phyloP scores from a whole-genome alignment of 2,113 vertebrate species.

The Circaetus gallicus region DNA sequence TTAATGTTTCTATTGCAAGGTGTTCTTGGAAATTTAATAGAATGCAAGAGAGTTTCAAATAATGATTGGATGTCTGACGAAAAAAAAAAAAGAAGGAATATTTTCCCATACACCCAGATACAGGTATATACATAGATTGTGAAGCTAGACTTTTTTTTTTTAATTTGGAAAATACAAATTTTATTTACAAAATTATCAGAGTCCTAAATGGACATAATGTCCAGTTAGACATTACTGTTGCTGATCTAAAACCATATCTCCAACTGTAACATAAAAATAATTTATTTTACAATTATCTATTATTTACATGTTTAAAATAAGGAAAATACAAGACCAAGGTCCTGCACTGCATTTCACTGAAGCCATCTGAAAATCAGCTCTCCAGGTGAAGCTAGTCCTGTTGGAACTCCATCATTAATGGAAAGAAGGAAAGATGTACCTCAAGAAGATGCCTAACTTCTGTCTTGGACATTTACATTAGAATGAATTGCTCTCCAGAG shows the following conservation, averaged over 20 bases:
- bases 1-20: neutral
- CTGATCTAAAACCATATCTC: neutral
- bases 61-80: neutral
- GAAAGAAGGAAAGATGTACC: neutral
- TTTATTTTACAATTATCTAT: neutral
- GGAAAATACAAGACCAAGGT: neutral
- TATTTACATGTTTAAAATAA: neutral
- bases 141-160: neutral
- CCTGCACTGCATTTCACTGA: neutral
- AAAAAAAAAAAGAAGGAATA: neutral
- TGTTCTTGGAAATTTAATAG: neutral
- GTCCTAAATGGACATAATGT: neutral
- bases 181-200: neutral
- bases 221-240: neutral
- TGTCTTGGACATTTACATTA: neutral
- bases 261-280: neutral
- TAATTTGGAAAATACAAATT: neutral
- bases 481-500: neutral
- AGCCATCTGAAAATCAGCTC: neutral
- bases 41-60: neutral
- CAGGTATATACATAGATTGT: neutral
- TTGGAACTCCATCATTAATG: neutral
- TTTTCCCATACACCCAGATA: neutral
- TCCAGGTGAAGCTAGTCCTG: neutral
- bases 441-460: neutral